Evolutionary conservation across 1,140 invertebrate genomes (phyloP).

Genomic region (Cotesia vestalis): DNA sequence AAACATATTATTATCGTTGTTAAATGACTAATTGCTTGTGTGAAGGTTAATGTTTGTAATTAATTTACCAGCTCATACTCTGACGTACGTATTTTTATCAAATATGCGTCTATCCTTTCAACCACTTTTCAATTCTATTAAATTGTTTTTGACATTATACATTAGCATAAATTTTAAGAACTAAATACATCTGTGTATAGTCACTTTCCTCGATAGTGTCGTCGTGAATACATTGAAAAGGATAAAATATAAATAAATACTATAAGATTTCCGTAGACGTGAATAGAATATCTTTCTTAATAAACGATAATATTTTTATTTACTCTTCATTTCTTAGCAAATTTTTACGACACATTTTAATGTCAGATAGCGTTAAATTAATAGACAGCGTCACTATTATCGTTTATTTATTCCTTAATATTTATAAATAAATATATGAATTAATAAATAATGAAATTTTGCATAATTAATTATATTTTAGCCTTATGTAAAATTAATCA

Average conservation of each 20-base stretch:
- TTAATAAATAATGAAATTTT: neutral
- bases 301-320: no score
- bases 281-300: no score
- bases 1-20: conserved; percentile 42
- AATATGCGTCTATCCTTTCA: conserved; percentile 5
- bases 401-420: no score
- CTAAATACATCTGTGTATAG: no score
- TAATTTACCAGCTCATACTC: neutral
- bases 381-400: no score
- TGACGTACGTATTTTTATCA: conserved; percentile 7
- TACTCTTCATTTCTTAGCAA: no score
- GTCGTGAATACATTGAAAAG: no score
- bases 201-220: no score
- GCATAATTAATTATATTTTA: neutral
- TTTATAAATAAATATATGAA: neutral
- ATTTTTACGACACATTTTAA: no score
- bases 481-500: neutral
- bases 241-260: no score
- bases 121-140: neutral
- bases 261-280: no score
- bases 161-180: neutral
- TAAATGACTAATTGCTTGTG: conserved; percentile 38
- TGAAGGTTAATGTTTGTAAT: conserved; percentile 27
- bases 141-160: conserved; percentile 2
- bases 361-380: no score